These are phyloP conservation scores for Pygoscelis antarcticus DNA, from an alignment of 2,113 vertebrate species.

Conservation along the genomic window DNA sequence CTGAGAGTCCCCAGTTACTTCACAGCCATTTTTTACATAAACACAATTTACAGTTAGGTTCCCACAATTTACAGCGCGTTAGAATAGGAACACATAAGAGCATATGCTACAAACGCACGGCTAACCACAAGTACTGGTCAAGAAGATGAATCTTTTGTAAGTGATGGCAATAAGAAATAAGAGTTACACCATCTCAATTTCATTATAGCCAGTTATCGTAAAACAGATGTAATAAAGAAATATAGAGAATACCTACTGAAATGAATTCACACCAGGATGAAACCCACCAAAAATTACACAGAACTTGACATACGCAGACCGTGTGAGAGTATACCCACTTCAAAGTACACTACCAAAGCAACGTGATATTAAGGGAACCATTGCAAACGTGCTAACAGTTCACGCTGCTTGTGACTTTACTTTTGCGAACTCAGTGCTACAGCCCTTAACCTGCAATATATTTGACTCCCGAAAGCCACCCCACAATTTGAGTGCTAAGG, in stretches of 20 bases:
- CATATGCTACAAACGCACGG: accelerated
- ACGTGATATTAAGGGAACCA: neutral
- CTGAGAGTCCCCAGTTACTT: neutral
- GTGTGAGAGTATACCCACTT: neutral
- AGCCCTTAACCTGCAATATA: neutral
- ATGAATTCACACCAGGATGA: neutral
- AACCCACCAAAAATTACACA: neutral
- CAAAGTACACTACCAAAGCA: neutral
- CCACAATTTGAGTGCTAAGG: neutral
- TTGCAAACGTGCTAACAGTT: neutral
- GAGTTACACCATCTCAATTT: neutral
- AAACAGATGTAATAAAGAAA: neutral
- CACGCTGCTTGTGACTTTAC: neutral
- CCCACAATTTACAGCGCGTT: neutral
- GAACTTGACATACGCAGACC: neutral
- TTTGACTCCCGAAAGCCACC: neutral
- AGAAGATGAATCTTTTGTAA: neutral
- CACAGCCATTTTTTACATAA: neutral
- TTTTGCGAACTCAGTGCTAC: neutral
- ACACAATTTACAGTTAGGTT: neutral
- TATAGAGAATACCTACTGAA: neutral
- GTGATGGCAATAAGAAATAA: neutral
- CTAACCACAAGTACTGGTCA: neutral
- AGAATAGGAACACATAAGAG: neutral
- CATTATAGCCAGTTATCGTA: neutral